A percentile compares a stretch with the other conserved stretches of the same genome.
These are phyloP conservation scores for Vanacampus margaritifer DNA, from an alignment of 2,113 vertebrate genomes.

Conservation along the genomic window DNA sequence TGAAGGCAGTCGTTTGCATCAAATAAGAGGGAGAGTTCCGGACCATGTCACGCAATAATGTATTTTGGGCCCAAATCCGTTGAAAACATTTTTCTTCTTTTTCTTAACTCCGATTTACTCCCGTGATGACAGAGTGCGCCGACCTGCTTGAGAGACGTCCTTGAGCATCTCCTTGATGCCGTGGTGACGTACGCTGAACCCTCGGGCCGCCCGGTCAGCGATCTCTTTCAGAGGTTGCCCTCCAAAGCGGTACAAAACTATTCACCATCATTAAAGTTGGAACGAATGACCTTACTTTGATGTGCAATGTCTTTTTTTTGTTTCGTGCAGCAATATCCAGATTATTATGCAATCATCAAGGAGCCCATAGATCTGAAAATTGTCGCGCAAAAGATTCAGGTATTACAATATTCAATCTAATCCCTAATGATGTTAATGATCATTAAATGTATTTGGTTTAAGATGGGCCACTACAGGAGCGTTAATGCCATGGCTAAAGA, in stretches of 20 bases:
- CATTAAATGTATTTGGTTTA: slow-evolving; percentile 13
- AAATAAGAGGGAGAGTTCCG: no score
- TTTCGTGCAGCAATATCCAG: slow-evolving; percentile 92
- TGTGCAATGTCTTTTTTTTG: slow-evolving; percentile 2
- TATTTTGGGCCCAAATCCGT: not conserved
- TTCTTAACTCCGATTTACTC: slow-evolving; percentile 3
- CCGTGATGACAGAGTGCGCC: slow-evolving; percentile 73
- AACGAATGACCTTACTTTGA: slow-evolving; percentile 6
- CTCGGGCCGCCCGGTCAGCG: slow-evolving; percentile 87
- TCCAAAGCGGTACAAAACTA: slow-evolving; percentile 88
- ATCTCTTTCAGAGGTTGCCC: slow-evolving; percentile 97
- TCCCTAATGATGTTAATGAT: not conserved
- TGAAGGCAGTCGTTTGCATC: no score
- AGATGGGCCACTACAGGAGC: slow-evolving; percentile 92
- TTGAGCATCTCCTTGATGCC: slow-evolving; percentile 93
- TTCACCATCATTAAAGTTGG: not conserved
- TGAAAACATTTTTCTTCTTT: not conserved
- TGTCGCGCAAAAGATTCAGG: slow-evolving; percentile 96
- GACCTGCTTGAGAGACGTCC: slow-evolving; percentile 85
- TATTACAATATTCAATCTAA: slow-evolving; percentile 35
- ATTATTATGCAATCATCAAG: slow-evolving; percentile 99
- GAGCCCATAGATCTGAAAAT: slow-evolving; percentile 97
- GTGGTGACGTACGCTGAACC: slow-evolving; percentile 87
- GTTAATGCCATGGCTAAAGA: slow-evolving; percentile 94
- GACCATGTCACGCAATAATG: no score